Percentiles rank a stretch among this genome's conserved stretches.
Conservation (phyloP, 2,113 vertebrate genomes). For the Corythornis madagascariensis region DNA sequence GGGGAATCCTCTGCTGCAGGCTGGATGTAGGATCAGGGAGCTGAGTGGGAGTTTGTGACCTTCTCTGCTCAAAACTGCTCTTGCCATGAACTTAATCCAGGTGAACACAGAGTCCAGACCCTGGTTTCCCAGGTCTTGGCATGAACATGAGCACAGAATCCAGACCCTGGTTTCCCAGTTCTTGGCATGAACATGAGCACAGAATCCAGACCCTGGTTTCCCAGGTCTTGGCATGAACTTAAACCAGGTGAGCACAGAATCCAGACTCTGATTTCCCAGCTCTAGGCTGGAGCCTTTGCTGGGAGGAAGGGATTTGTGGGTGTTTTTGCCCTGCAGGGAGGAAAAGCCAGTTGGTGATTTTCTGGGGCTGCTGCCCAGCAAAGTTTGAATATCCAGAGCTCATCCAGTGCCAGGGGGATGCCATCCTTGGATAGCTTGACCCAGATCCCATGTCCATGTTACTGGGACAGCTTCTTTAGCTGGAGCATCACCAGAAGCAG, state of each 20-base stretch:
- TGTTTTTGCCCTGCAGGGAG: background rate
- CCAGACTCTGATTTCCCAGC: no score
- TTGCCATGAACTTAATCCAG: accelerated
- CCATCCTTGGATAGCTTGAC: background rate
- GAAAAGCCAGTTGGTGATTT: background rate
- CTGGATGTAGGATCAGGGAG: background rate
- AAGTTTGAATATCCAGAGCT: background rate
- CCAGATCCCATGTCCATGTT: no score
- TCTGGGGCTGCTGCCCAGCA: background rate
- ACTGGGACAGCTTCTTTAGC: background rate
- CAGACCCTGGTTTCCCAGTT: background rate
- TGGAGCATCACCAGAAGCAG: background rate
- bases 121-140: background rate
- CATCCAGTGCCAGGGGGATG: background rate
- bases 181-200: background rate
- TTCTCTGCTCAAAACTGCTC: background rate
- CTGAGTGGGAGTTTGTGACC: background rate
- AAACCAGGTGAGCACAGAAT: background rate
- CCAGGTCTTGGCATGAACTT: background rate
- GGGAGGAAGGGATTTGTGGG: background rate
- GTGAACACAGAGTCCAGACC: background rate
- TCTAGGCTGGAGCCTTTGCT: background rate
- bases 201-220: background rate
- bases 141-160: background rate
- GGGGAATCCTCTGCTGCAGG: background rate